Conservation (phyloP, 2,113 vertebrate species). For the Corythoichthys haematopterus region DNA sequence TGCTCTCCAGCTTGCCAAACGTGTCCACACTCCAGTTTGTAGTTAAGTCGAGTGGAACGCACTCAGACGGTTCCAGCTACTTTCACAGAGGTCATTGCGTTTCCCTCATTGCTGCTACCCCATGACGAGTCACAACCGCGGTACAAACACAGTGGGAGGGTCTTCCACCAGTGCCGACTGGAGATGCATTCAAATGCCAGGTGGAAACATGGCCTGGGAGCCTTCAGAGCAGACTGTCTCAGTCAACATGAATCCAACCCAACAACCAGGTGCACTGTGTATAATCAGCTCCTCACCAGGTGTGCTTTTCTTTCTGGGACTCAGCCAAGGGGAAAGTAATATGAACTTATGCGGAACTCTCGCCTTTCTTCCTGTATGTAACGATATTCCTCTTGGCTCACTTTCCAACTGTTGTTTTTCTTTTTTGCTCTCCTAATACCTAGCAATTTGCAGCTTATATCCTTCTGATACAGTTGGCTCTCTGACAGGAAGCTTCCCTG, state of each 20-base stretch:
- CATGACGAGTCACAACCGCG: not conserved
- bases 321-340: not conserved
- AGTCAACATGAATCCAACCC: not conserved
- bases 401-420: not conserved
- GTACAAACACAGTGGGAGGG: not conserved
- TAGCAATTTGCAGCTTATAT: not conserved
- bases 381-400: too few relatives aligned
- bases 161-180: not conserved
- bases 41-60: slow-evolving; percentile 33
- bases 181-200: not conserved
- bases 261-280: not conserved
- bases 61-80: slow-evolving; percentile 11
- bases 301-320: not conserved
- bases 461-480: not conserved
- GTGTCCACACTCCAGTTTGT: slow-evolving; percentile 28
- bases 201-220: not conserved
- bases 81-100: slow-evolving; percentile 11
- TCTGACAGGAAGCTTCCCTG: not conserved
- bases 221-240: not conserved
- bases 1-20: slow-evolving; percentile 23
- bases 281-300: not conserved
- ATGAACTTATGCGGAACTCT: not conserved
- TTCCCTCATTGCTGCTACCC: slow-evolving; percentile 12
- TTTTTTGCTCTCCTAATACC: not conserved
- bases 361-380: not conserved